Evolutionary conservation across 2,113 vertebrate species (phyloP), one percentile per base, ranked within the genome.

Genomic region (Carassius auratus): DNA sequence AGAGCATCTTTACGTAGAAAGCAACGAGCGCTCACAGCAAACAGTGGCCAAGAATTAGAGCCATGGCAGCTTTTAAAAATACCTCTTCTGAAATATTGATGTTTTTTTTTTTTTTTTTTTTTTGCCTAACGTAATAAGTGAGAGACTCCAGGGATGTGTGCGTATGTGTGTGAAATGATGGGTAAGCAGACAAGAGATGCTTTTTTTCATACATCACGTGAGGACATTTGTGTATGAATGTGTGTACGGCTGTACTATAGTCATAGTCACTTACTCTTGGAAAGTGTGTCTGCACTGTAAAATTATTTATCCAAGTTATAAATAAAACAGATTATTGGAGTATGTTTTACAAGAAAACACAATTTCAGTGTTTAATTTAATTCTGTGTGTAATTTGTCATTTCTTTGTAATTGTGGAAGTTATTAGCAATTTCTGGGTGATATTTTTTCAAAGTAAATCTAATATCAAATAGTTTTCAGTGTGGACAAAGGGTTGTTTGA

Each of bases 101-200:
- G 90, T 90, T 91, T 88, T 48, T 91, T 87, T 33, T 71, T 71
- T 33, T 71, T 71, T 71, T 66, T 86, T 89, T 71, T 89, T 91
- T 89, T 92, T 89, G 89, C 81, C 90, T 91, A 92, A 93, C 89
- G 85, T 92, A 94, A 94, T 94, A 93, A 94, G 92, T 92, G 93
- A 90, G 89, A 92, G 90, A 93, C 92, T 91, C 88, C 73, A 77
- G 91, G 87, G 91, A 86, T 73, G 82, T 23, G 71, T 1, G 86
- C 10, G 84, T 81, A 84, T 87, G 86, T 82, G 86, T 86, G 81
- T 75, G 84, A 81, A 87, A 48, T 6, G 48, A 81, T 64, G 71
- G 19, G 48, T 62, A 55, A 81, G 84, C 77, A 86, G 85, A 86
- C 55, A 45, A 86, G 76, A 82, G 59, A 81, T 69, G 48, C 30